Evolutionary conservation across 2,888 invertebrate genomes (phyloP).

Genomic region (Cacoxenus indagator): DNA sequence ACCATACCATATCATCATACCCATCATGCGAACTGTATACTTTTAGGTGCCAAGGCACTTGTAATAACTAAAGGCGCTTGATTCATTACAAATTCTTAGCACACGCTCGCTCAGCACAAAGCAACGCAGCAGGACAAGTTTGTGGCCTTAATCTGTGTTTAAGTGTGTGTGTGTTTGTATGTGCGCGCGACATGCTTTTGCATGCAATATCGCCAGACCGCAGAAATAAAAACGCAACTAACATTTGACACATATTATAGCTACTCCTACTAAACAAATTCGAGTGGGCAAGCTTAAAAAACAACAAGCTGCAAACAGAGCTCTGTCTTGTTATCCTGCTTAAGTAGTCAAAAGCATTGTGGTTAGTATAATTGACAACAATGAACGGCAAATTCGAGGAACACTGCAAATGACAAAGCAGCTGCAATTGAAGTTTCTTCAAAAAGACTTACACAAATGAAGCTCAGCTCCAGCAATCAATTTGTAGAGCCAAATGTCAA

Average conservation of each 20-base stretch:
- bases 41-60: too few species aligned
- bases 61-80: too few species aligned
- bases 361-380: constrained; percentile 2
- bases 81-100: constrained; percentile 7
- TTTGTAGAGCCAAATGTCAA: too few species aligned
- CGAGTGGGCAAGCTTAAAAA: constrained; percentile 16
- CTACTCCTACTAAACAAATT: constrained; percentile 23
- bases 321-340: neutral
- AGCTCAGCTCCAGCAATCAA: too few species aligned
- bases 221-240: neutral
- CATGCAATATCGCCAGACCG: neutral
- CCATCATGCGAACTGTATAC: neutral
- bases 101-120: neutral
- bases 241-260: constrained; percentile 12
- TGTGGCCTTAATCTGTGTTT: neutral
- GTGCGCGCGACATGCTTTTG: neutral
- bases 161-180: neutral
- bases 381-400: neutral
- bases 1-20: neutral
- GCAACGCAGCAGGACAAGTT: neutral
- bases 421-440: neutral
- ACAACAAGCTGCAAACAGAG: neutral
- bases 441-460: too few species aligned
- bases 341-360: neutral
- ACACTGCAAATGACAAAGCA: neutral